Evolutionary conservation across 2,888 invertebrate species (phyloP).

Genomic region (Lycocerus yunnanus): DNA sequence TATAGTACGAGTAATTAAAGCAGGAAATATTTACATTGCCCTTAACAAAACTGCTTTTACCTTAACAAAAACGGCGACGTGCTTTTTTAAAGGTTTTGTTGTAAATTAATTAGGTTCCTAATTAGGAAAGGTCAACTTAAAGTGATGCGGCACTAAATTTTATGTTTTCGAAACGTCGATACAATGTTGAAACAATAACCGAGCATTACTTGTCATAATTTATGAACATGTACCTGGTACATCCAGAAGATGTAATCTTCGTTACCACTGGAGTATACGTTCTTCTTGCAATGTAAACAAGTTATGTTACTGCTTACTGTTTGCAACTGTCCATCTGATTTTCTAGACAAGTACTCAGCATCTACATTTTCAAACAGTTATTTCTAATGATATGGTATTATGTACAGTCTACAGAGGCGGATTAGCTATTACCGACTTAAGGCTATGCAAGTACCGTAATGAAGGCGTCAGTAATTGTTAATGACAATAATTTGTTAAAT

Average conservation of each 20-base stretch:
- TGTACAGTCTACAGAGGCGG: neutral
- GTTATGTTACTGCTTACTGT: conserved; percentile 16
- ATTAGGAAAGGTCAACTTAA: neutral
- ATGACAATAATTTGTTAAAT: neutral
- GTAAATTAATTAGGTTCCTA: neutral
- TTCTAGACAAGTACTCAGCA: neutral
- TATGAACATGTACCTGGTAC: neutral
- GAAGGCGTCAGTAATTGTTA: neutral
- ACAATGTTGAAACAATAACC: neutral
- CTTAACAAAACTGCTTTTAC: neutral
- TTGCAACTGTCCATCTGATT: conserved; percentile 12
- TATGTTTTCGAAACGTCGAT: neutral
- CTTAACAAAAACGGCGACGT: neutral
- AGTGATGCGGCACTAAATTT: neutral
- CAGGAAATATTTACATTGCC: neutral
- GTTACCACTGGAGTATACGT: conserved; percentile 8
- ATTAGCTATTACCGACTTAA: neutral
- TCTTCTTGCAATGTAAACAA: conserved; percentile 19
- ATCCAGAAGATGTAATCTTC: conserved; percentile 9
- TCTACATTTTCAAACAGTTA: conserved; percentile 14
- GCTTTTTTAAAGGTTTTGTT: neutral
- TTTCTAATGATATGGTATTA: conserved; percentile 2
- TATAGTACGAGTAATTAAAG: conserved; percentile 16
- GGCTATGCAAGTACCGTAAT: neutral
- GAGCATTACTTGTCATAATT: conserved; percentile 8